Evolutionary conservation across 2,797 vertebrate genomes (phyloP), one percentile per base, ranked within the genome.

Genomic region (Podarcis siculus): DNA sequence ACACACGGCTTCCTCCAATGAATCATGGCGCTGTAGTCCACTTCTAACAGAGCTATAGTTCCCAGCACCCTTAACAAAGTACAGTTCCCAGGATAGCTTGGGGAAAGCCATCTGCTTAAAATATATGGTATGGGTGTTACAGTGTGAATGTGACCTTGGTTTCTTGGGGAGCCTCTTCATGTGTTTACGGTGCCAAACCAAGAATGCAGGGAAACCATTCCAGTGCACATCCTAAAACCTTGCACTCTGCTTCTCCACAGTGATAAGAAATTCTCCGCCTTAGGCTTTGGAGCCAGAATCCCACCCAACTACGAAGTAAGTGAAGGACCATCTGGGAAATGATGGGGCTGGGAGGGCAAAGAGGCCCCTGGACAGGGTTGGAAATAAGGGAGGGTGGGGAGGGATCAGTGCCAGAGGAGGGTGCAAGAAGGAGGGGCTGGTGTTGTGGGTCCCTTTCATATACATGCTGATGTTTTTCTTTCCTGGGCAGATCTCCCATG

Each of bases 231-330:
- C 5, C 39, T 67, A 76, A 75, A 42, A 49, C 5, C 80, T 23
- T 21, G 8, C 21, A 10, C 39, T 8, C 2, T 8, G 10, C 87
- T 92, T 83, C 88, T 79, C 95, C 94, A 49, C 95, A 99, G 98
- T 0, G 98, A 99, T 94, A 99, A 98, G 97, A 97, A 98, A 83
- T 99, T 99, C 96, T 99, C 98, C 1, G 98, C 98, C 92, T 93
- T 99, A 97, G 98, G 98, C 82, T 99, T 99, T 81, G 98, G 99
- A 72, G 99, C 98, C n/a, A 97, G 98, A 96, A 99, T 99, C 90
- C 98, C 99, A 84, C 99, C 98, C 87, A 99, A 99, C 92, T 99
- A 98, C 0, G 98, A 99, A 97, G 98, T 98, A 95, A 97, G 98
- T 89, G 55, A 19, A 21, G n/a, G 15, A 3, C 5, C 0, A 0